phyloP scores from a whole-genome alignment of 2,797 vertebrate species.

The Anguilla pacifica region DNA sequence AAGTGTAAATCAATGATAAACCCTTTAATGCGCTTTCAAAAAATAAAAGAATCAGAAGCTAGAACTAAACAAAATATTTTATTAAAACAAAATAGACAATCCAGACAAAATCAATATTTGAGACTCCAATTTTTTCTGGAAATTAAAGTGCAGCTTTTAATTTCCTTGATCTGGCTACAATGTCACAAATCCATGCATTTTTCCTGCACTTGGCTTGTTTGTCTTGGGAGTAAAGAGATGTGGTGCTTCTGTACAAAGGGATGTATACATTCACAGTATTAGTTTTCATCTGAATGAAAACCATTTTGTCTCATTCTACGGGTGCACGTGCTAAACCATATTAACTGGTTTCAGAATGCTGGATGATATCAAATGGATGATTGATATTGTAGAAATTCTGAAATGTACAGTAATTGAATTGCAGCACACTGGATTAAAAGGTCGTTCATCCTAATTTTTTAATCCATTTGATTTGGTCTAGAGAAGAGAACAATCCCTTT shows the following conservation, averaged over 20 bases:
- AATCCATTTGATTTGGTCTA: constrained; percentile 54
- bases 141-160: constrained; percentile 22
- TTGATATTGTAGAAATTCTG: constrained; percentile 47
- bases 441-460: constrained; percentile 49
- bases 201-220: background rate
- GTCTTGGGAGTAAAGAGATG: background rate
- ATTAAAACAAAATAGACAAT: constrained; percentile 27
- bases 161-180: constrained; percentile 7
- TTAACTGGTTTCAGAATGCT: constrained; percentile 28
- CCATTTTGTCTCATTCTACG: background rate
- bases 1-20: constrained; percentile 53
- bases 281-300: constrained; percentile 8
- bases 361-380: constrained; percentile 42
- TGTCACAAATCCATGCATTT: background rate
- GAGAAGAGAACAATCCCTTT: constrained; percentile 44
- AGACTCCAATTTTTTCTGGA: constrained; percentile 10
- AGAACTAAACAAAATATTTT: constrained; percentile 28
- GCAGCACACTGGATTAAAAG: constrained; percentile 53
- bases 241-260: background rate
- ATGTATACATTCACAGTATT: constrained; percentile 1
- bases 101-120: constrained; percentile 29
- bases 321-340: constrained; percentile 32
- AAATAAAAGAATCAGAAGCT: constrained; percentile 19
- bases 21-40: constrained; percentile 31
- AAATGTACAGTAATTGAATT: constrained; percentile 54